Conservation (phyloP, 2,888 invertebrate genomes). For the Pseudococcus longispinus region DNA sequence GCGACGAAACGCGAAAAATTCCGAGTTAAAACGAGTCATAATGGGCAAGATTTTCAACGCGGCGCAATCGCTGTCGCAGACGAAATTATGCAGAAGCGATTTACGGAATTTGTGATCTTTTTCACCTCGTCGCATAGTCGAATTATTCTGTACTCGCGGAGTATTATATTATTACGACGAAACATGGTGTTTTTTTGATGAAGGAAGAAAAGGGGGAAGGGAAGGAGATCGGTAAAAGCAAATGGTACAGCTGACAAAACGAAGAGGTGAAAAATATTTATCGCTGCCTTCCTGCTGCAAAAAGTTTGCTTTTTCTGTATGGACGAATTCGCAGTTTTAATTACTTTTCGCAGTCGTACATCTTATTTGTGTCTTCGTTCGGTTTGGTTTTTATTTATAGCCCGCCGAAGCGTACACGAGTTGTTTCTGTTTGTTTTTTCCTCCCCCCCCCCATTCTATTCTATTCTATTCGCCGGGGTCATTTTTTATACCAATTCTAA, state of each 20-base stretch:
- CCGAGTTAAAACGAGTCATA: neutral
- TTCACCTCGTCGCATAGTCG: neutral
- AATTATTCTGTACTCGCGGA: neutral
- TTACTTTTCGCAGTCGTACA: constrained; percentile 37
- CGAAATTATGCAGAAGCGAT: neutral
- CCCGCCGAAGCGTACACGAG: neutral
- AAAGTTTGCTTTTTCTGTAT: neutral
- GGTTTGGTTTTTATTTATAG: constrained; percentile 14
- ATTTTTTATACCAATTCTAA: constrained; percentile 19
- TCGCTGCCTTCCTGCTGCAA: neutral
- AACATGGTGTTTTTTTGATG: neutral
- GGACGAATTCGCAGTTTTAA: neutral
- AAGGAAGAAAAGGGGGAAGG: too few relatives aligned
- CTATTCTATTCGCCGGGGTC: neutral
- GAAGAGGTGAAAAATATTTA: neutral
- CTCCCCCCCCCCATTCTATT: neutral
- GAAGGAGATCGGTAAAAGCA: too few relatives aligned
- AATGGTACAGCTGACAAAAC: neutral
- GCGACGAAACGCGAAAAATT: constrained; percentile 4
- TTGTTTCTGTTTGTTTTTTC: neutral
- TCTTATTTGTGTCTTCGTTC: constrained; percentile 21
- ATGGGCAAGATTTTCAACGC: neutral
- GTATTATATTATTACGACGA: too few relatives aligned
- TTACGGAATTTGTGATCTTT: neutral
- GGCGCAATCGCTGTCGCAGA: neutral